These are phyloP conservation scores for Cyprinella venusta DNA, from an alignment of 2,797 vertebrate genomes.

Conservation along the genomic window DNA sequence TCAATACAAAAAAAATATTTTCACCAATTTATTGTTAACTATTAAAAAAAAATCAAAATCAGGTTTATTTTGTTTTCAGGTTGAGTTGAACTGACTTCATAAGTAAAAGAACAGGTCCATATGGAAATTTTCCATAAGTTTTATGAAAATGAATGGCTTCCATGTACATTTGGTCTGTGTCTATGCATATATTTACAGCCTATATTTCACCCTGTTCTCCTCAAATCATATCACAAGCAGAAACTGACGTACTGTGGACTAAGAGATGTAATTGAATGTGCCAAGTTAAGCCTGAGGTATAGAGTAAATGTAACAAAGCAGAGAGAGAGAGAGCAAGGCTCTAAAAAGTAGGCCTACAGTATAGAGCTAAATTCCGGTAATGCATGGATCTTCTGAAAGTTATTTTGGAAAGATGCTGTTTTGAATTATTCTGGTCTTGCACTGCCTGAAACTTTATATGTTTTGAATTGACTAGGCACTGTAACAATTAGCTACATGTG, in stretches of 20 bases:
- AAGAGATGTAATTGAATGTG: constrained; percentile 38
- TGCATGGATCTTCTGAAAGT: constrained; percentile 19
- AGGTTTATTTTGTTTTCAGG: not conserved
- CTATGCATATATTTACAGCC: not conserved
- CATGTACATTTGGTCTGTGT: not conserved
- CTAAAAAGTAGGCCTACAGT: not conserved
- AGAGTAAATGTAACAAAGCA: constrained; percentile 27
- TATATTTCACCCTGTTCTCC: not conserved
- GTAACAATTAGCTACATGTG: constrained; percentile 59
- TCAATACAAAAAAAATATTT: not conserved
- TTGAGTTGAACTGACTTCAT: not conserved
- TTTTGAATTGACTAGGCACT: constrained; percentile 62
- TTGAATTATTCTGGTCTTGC: constrained; percentile 77
- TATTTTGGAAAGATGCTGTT: constrained; percentile 65
- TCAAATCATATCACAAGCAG: constrained; percentile 2
- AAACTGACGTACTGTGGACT: not conserved
- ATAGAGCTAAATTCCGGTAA: not conserved
- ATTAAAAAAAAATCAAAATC: not conserved
- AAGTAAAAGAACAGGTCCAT: not conserved
- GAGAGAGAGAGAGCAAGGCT: not conserved
- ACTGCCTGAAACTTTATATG: constrained; percentile 71
- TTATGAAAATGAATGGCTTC: not conserved
- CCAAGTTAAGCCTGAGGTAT: constrained; percentile 19
- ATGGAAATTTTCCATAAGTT: not conserved
- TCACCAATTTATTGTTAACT: not conserved